A percentile compares a stretch with the other conserved stretches of the same genome.
Evolutionary conservation across 1,140 invertebrate species (phyloP).

Genomic region (Atta colombica): DNA sequence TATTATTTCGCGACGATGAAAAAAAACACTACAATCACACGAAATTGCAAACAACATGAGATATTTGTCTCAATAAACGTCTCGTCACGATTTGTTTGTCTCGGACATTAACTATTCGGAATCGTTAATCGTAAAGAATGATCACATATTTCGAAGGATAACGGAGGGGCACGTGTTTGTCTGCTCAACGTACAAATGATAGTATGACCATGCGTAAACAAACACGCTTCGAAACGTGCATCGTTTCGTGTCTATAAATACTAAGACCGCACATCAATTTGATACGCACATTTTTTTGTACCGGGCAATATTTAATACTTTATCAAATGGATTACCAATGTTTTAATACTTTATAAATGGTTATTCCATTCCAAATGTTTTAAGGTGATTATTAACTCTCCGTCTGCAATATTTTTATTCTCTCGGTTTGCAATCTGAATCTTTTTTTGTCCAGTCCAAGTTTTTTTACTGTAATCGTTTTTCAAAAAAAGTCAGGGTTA

Average conservation of each 20-base stretch:
- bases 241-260: not conserved
- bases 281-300: not conserved
- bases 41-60: not conserved
- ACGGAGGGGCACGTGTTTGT: not conserved
- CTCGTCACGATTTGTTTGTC: not conserved
- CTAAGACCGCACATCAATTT: not conserved
- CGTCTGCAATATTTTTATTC: too few relatives aligned
- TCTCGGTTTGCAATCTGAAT: too few relatives aligned
- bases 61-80: not conserved
- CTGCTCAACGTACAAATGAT: not conserved
- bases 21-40: not conserved
- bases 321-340: not conserved
- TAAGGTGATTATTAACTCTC: not conserved
- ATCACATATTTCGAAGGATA: not conserved
- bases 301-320: not conserved
- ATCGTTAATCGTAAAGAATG: not conserved
- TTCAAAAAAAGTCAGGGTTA: too few relatives aligned
- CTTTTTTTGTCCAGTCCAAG: too few relatives aligned
- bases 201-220: not conserved
- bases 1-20: not conserved
- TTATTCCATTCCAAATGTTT: not conserved
- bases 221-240: too few relatives aligned
- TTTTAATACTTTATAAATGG: slow-evolving; percentile 7
- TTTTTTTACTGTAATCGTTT: too few relatives aligned
- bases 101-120: not conserved